Percentiles rank a stretch among this genome's conserved stretches.
phyloP scores from a whole-genome alignment of 2,113 vertebrate species.

The Entomyzon cyanotis region DNA sequence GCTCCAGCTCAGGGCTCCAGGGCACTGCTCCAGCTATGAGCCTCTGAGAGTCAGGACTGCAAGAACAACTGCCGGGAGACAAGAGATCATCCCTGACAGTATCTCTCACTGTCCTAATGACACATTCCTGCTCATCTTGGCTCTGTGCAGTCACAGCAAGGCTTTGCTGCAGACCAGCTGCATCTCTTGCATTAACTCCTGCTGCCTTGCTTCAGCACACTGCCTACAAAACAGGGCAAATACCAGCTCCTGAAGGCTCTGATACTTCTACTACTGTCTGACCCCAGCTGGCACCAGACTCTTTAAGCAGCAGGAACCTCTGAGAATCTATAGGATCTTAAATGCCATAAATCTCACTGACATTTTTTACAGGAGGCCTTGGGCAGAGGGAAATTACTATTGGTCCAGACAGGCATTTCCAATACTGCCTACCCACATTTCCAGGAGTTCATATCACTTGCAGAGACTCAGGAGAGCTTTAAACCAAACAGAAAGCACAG shows the following conservation, averaged over 20 bases:
- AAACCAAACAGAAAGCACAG: neutral
- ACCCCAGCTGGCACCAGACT: neutral
- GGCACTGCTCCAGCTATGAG: neutral
- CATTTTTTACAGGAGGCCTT: neutral
- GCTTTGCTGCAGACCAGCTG: neutral
- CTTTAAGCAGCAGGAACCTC: neutral
- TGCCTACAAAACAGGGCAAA: neutral
- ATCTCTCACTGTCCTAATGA: neutral
- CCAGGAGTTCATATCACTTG: neutral
- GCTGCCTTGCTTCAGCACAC: neutral
- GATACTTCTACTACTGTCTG: neutral
- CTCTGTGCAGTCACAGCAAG: neutral
- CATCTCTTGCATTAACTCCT: neutral
- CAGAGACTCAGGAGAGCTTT: neutral
- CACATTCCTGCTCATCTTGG: neutral
- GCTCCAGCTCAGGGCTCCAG: neutral
- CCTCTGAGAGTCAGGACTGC: rapidly evolving
- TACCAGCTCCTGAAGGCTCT: neutral
- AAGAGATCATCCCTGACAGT: neutral
- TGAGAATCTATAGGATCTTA: neutral
- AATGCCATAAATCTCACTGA: neutral
- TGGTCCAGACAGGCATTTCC: neutral
- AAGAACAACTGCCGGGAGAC: rapidly evolving
- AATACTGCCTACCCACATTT: neutral
- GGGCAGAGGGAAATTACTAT: neutral